Evolutionary conservation across 2,797 vertebrate genomes (phyloP).

Genomic region (Tauraco hartlaubi): DNA sequence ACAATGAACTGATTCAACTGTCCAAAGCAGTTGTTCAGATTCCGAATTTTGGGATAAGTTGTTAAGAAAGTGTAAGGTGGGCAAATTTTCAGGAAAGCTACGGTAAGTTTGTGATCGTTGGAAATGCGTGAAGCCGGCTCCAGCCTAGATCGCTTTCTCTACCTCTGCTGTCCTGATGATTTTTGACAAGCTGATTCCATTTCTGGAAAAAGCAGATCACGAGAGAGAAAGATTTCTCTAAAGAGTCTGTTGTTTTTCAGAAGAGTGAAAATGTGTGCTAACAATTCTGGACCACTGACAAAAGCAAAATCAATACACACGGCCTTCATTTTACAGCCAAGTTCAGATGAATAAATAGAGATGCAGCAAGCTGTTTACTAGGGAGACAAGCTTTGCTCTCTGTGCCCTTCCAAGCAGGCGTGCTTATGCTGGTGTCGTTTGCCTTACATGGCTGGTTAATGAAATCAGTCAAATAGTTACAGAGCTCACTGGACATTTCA

Average conservation of each 20-base stretch:
- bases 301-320: slow-evolving; percentile 78
- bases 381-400: slow-evolving; percentile 9
- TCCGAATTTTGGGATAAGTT: neutral
- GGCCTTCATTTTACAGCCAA: slow-evolving; percentile 62
- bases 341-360: slow-evolving; percentile 69
- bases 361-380: slow-evolving; percentile 59
- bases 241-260: slow-evolving; percentile 76
- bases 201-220: slow-evolving; percentile 40
- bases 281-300: slow-evolving; percentile 77
- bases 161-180: slow-evolving; percentile 22
- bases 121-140: neutral
- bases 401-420: slow-evolving; percentile 4
- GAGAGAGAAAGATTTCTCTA: slow-evolving; percentile 52
- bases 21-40: slow-evolving; percentile 13
- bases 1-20: slow-evolving; percentile 51
- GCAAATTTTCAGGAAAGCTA: slow-evolving; percentile 18
- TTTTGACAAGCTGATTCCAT: slow-evolving; percentile 45
- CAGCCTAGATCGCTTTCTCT: neutral
- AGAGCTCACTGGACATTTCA: neutral
- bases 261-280: slow-evolving; percentile 75
- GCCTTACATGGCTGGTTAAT: neutral
- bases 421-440: neutral
- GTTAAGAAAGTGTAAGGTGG: neutral
- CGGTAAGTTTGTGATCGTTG: neutral
- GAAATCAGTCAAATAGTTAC: neutral